Percentiles rank a stretch among this genome's conserved stretches.
Evolutionary conservation across 2,797 vertebrate genomes (phyloP).

Genomic region (Sebastes dallii): DNA sequence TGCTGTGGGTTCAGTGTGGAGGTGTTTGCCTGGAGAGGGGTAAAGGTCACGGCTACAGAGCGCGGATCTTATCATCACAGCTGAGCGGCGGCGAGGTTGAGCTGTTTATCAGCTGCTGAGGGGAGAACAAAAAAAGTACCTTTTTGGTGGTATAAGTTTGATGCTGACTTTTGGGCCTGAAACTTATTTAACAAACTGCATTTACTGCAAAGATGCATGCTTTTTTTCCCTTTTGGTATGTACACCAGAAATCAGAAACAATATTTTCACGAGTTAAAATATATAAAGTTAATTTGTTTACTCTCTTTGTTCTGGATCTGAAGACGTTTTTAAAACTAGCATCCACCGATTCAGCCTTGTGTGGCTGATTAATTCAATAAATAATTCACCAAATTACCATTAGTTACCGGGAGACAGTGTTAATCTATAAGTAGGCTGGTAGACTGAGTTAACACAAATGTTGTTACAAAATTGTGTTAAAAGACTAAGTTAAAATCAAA

Average conservation of each 20-base stretch:
- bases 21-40: constrained; percentile 45
- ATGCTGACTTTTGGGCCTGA: neutral
- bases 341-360: too few species aligned
- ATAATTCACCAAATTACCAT: neutral
- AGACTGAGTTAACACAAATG: neutral
- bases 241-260: neutral
- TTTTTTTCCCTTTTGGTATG: neutral
- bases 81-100: neutral
- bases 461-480: neutral
- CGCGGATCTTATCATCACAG: constrained; percentile 13
- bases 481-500: neutral
- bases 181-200: neutral
- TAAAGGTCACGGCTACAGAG: constrained; percentile 48
- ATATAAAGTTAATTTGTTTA: too few species aligned
- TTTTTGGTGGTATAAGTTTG: neutral
- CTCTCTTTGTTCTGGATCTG: neutral
- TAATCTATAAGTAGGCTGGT: neutral
- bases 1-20: constrained; percentile 48
- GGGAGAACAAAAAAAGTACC: neutral
- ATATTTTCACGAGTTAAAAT: neutral
- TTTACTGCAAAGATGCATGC: neutral
- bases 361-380: neutral
- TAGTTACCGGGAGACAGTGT: too few species aligned
- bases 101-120: neutral
- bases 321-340: neutral